Evolutionary conservation across 2,113 vertebrate genomes (phyloP).

Genomic region (Rhipidura dahli): DNA sequence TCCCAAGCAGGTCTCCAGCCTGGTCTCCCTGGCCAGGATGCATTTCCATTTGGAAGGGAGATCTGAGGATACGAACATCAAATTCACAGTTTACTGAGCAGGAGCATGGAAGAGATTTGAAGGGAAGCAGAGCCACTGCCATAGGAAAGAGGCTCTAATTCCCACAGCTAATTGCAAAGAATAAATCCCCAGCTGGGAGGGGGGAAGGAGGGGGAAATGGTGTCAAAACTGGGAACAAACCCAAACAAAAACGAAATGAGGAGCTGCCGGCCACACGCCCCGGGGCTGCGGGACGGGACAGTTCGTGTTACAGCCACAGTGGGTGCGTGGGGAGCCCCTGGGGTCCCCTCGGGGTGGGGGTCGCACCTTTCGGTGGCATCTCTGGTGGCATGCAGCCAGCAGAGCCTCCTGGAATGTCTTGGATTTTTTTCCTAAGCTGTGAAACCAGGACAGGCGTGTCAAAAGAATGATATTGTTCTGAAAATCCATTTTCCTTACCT

Average conservation of each 20-base stretch:
- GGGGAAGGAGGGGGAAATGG: background rate
- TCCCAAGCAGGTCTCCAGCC: background rate
- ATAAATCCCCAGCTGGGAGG: background rate
- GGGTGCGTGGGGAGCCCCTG: rapidly evolving
- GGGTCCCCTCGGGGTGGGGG: background rate
- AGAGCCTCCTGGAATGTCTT: background rate
- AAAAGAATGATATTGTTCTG: background rate
- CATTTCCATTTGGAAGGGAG: background rate
- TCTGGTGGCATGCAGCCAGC: background rate
- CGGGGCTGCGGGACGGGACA: background rate
- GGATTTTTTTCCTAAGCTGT: background rate
- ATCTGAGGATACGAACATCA: background rate
- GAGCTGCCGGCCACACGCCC: background rate
- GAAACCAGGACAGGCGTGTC: background rate
- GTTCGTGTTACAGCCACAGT: background rate
- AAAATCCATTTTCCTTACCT: constrained; percentile 21
- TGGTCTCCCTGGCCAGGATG: background rate
- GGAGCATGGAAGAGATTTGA: background rate
- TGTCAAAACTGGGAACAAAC: background rate
- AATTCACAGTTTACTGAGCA: background rate
- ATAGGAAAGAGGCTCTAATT: background rate
- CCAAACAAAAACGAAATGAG: background rate
- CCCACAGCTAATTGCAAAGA: background rate
- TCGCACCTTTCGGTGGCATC: background rate
- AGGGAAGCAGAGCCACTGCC: background rate